A percentile compares a stretch with the other conserved stretches of the same genome.
Evolutionary conservation across 1,140 invertebrate species (phyloP).

Genomic region (Nilaparvata lugens): DNA sequence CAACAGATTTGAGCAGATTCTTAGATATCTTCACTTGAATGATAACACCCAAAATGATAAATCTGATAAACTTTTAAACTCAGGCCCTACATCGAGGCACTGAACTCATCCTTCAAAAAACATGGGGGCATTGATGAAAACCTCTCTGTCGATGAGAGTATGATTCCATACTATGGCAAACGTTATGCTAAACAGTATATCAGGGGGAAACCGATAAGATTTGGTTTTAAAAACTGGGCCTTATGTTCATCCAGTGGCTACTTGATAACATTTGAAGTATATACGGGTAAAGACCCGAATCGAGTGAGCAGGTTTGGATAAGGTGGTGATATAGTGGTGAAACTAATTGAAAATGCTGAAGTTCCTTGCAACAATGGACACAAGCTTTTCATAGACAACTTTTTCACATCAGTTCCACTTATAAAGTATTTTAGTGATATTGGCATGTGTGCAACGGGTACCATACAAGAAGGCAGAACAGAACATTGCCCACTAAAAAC

Average conservation of each 20-base stretch:
- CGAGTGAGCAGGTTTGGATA: slow-evolving; percentile 18
- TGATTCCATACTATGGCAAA: slow-evolving; percentile 23
- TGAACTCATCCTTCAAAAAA: slow-evolving; percentile 19
- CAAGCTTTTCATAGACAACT: slow-evolving; percentile 24
- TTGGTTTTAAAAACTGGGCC: slow-evolving; percentile 29
- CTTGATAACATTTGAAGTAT: slow-evolving; percentile 26
- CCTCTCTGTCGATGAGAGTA: background rate
- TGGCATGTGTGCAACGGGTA: slow-evolving; percentile 20
- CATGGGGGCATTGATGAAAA: slow-evolving; percentile 25
- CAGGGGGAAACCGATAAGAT: slow-evolving; percentile 24
- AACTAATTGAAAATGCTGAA: slow-evolving; percentile 17
- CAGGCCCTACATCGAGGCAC: slow-evolving; percentile 16
- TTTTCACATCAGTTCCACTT: slow-evolving; percentile 14
- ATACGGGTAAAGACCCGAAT: slow-evolving; percentile 11
- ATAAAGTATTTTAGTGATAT: slow-evolving; percentile 9
- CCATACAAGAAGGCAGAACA: slow-evolving; percentile 19
- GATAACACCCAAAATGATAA: slow-evolving; percentile 14
- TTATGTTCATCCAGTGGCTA: slow-evolving; percentile 26
- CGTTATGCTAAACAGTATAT: slow-evolving; percentile 24
- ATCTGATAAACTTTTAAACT: slow-evolving; percentile 21
- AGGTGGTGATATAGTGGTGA: slow-evolving; percentile 22
- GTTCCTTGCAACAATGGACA: slow-evolving; percentile 18
- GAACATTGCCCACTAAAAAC: slow-evolving; percentile 15
- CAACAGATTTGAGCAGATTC: slow-evolving; percentile 24
- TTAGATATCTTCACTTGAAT: slow-evolving; percentile 20